phyloP scores from a whole-genome alignment of 1,140 invertebrate genomes.

The Euwallacea similis region DNA sequence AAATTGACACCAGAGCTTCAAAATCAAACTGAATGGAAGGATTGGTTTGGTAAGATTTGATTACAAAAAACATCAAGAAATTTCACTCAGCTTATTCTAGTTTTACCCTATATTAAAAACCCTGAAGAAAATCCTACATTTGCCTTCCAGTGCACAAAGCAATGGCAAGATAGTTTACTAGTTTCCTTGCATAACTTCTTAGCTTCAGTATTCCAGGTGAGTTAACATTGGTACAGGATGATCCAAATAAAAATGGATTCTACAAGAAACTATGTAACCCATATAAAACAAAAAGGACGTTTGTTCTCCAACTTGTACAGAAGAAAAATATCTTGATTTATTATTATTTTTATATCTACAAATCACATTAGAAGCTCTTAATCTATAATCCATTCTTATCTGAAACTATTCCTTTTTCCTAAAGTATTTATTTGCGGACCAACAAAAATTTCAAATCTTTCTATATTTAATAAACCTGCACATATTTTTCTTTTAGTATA shows the following conservation, averaged over 20 bases:
- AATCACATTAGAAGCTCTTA: no score
- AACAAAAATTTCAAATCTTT: not conserved
- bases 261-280: no score
- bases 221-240: constrained; percentile 25
- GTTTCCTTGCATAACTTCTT: constrained; percentile 95
- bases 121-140: constrained; percentile 89
- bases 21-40: constrained; percentile 90
- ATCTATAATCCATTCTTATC: no score
- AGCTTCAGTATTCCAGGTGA: constrained; percentile 81
- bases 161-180: constrained; percentile 93
- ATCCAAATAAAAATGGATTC: no score
- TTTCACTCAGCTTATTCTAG: constrained; percentile 56
- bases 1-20: constrained; percentile 87
- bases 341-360: no score
- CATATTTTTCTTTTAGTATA: constrained; percentile 61
- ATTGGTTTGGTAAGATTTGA: constrained; percentile 88
- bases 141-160: constrained; percentile 84
- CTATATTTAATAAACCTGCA: constrained; percentile 1
- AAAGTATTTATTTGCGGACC: no score
- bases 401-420: no score
- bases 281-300: no score
- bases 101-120: constrained; percentile 87
- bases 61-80: not conserved
- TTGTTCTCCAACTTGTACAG: no score
- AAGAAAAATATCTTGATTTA: not conserved